Conservation (phyloP, 1,140 invertebrate genomes). For the Medauroidea extradentata region DNA sequence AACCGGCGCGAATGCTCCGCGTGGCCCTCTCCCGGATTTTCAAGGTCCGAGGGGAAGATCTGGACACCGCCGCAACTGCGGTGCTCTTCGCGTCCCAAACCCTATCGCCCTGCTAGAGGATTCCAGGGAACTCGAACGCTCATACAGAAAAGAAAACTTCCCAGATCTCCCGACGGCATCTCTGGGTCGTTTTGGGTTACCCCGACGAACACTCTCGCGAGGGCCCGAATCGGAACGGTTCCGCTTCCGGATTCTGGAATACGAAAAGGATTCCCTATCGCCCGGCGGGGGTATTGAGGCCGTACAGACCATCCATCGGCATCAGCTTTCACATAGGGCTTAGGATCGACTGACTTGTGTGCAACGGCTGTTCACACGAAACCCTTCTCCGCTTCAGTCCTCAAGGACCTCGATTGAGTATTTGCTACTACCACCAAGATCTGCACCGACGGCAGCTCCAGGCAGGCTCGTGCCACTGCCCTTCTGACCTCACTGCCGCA, state of each 20-base stretch:
- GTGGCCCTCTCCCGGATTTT: slow-evolving; percentile 70
- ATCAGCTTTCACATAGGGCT: too few species aligned
- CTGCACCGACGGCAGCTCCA: too few species aligned
- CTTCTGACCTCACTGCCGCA: too few species aligned
- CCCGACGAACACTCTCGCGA: slow-evolving; percentile 46
- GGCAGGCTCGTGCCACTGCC: too few species aligned
- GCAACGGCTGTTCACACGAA: too few species aligned
- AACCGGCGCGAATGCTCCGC: slow-evolving; percentile 50
- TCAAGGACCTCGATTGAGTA: too few species aligned
- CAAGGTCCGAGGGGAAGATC: slow-evolving; percentile 64
- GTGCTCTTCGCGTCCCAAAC: slow-evolving; percentile 65
- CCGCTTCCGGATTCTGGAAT: slow-evolving; percentile 64
- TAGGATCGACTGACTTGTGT: too few species aligned
- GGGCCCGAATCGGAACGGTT: slow-evolving; percentile 59
- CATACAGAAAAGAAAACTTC: slow-evolving; percentile 78
- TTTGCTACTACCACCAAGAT: too few species aligned
- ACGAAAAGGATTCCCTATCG: too few species aligned
- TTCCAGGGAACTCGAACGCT: slow-evolving; percentile 69
- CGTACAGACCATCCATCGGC: too few species aligned
- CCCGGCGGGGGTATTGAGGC: too few species aligned
- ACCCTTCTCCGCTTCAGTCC: too few species aligned
- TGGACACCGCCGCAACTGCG: slow-evolving; percentile 64
- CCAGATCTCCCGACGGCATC: slow-evolving; percentile 66
- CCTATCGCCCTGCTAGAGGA: slow-evolving; percentile 64
- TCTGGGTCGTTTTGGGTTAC: slow-evolving; percentile 63